Evolutionary conservation across 2,888 invertebrate genomes (phyloP).

Genomic region (Diarsia dahlii): DNA sequence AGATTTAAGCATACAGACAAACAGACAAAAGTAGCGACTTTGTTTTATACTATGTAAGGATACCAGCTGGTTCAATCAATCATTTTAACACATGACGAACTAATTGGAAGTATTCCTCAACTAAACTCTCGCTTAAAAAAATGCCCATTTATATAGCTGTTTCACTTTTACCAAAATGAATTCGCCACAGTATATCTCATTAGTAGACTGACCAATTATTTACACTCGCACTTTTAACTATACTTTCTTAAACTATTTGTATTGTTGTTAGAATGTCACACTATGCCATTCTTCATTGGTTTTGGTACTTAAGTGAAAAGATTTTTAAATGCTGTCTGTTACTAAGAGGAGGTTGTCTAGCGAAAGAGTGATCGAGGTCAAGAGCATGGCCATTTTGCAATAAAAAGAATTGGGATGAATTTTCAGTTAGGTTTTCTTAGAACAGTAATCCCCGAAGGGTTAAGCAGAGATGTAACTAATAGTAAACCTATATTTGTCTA

Average conservation of each 20-base stretch:
- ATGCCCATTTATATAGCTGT: slow-evolving; percentile 1
- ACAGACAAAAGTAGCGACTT: too few species aligned
- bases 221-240: slow-evolving; percentile 63
- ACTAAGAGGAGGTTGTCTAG: too few species aligned
- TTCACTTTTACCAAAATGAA: slow-evolving; percentile 58
- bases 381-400: too few species aligned
- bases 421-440: too few species aligned
- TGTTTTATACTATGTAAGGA: too few species aligned
- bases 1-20: too few species aligned
- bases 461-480: too few species aligned
- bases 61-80: neutral
- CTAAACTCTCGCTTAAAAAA: neutral
- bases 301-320: slow-evolving; percentile 17
- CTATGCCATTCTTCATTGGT: slow-evolving; percentile 14
- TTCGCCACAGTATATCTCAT: slow-evolving; percentile 41
- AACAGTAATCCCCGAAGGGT: too few species aligned
- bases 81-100: neutral
- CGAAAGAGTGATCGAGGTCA: too few species aligned
- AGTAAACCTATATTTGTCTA: too few species aligned
- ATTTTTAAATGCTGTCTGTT: slow-evolving; percentile 3
- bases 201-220: slow-evolving; percentile 47
- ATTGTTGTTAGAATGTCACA: slow-evolving; percentile 21
- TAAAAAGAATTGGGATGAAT: too few species aligned
- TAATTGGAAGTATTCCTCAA: slow-evolving; percentile 16
- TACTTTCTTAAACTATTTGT: slow-evolving; percentile 42